Base-by-base conservation (phyloP, 2,113 vertebrate genomes). In the Hipposideros armiger region DNA sequence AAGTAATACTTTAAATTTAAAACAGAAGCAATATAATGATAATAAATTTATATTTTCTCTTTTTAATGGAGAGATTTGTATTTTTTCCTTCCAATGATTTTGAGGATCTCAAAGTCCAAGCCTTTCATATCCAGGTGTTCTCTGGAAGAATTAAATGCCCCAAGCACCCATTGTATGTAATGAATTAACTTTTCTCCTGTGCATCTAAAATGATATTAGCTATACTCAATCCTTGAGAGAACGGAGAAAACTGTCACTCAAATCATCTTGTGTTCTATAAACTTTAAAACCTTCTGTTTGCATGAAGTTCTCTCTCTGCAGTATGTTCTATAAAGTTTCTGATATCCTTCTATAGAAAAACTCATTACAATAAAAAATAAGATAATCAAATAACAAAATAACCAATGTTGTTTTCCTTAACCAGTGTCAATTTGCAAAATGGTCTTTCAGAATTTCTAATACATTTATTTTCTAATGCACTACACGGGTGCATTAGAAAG, bases 81-180 rank as follows among this genome's bases (percentile, higher is more conserved):
- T 82, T 88, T 95, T 91, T 45, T 80, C 56, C 87, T 90, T 45
- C 74, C 94, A 83, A 77, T 30, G 11, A 94, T 50, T 87, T 64
- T 73, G 60, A 87, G 73, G 15, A 64, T 69, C n/a, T 85, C 87
- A 67, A 62, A 81, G 32, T 66, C 26, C 28, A 95, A 64, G 15
- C 58, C 0, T 28, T 81, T 87, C 54, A 73, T 45, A 86, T 17
- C 2, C 11, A 94, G 40, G 28, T 6, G 14, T 26, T 88, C 36
- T 72, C 0, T 70, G 60, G 54, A 40, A 58, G 36, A 94, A 89
- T 69, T 40, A 83, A 91, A 64, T 40, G 45, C 4, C 10, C 19
- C n/a, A 24, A 20, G 20, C 30, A 88, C 66, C 36, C 26, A 83
- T 14, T 80, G 19, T 50, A n/a, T 5, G 11, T 64, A 84, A 60